A percentile compares a stretch with the other conserved stretches of the same genome.
These are phyloP conservation scores for Motacilla alba DNA, from an alignment of 2,113 vertebrate species.

Conservation along the genomic window DNA sequence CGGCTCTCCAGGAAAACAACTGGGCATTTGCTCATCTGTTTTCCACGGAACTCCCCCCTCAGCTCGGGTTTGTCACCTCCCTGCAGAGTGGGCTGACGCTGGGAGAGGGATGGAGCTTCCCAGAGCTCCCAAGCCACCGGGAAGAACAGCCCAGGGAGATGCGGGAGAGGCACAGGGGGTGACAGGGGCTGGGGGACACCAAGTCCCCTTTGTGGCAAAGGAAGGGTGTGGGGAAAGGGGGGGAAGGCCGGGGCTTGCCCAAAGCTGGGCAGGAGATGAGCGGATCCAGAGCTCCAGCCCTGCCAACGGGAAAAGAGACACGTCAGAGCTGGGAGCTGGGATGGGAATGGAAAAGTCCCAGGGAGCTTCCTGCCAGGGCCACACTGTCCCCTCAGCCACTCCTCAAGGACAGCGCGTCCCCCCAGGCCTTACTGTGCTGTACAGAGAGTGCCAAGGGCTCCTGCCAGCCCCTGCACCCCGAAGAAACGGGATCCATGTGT, in stretches of 20 bases:
- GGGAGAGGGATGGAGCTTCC: background rate
- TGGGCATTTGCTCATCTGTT: background rate
- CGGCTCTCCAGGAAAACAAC: background rate
- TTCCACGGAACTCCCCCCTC: rapidly evolving
- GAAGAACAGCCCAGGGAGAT: rapidly evolving
- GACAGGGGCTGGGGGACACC: background rate
- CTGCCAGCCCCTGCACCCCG: background rate
- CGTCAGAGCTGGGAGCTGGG: background rate
- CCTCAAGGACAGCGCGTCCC: background rate
- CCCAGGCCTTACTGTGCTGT: background rate
- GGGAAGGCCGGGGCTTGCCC: rapidly evolving
- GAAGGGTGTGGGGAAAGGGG: background rate
- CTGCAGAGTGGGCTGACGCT: background rate
- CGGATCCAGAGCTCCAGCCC: rapidly evolving
- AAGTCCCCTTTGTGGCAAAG: background rate
- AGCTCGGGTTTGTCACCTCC: background rate
- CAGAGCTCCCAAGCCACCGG: background rate
- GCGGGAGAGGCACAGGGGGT: background rate
- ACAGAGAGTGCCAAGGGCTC: rapidly evolving
- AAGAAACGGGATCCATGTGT: rapidly evolving
- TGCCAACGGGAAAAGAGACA: background rate
- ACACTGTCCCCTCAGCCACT: background rate
- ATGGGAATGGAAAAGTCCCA: slow-evolving; percentile 34
- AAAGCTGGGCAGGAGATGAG: background rate
- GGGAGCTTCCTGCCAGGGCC: background rate